These are phyloP conservation scores for Melanerpes formicivorus DNA, from an alignment of 2,113 vertebrate genomes.

Conservation along the genomic window DNA sequence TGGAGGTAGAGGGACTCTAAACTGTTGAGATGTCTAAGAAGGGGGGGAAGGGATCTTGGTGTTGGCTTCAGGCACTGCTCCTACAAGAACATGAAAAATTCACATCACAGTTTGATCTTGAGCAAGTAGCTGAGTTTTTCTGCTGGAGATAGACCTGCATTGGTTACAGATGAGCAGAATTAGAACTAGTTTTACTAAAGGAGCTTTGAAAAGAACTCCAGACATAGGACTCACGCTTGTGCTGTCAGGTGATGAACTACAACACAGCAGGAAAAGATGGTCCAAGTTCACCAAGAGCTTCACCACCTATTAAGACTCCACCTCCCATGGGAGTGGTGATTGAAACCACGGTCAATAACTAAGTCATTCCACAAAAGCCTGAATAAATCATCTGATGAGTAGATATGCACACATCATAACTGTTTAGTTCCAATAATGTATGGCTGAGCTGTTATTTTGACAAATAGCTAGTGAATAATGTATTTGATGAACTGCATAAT, in stretches of 20 bases:
- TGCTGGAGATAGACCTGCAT: neutral
- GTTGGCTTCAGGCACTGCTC: neutral
- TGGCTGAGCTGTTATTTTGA: conserved; percentile 55
- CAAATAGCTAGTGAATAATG: conserved; percentile 64
- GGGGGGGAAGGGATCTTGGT: neutral
- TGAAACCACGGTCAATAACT: conserved; percentile 22
- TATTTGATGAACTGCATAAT: conserved; percentile 65
- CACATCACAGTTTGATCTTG: neutral
- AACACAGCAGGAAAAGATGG: neutral
- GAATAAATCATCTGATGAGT: conserved; percentile 40
- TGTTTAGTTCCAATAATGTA: conserved; percentile 53
- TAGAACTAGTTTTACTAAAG: neutral
- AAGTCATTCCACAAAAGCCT: conserved; percentile 19
- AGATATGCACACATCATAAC: conserved; percentile 43
- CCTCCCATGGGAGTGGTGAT: neutral
- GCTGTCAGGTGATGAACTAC: neutral
- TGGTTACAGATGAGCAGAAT: neutral
- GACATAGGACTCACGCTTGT: neutral
- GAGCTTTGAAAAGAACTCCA: neutral
- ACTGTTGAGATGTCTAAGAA: neutral
- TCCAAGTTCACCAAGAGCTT: neutral
- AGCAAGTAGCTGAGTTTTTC: neutral
- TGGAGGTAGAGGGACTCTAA: neutral
- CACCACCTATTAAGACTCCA: neutral
- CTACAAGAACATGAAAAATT: neutral